Evolutionary conservation across 92 coral and sea anemone genomes (phyloP).

Genomic region (Pocillopora grandis): DNA sequence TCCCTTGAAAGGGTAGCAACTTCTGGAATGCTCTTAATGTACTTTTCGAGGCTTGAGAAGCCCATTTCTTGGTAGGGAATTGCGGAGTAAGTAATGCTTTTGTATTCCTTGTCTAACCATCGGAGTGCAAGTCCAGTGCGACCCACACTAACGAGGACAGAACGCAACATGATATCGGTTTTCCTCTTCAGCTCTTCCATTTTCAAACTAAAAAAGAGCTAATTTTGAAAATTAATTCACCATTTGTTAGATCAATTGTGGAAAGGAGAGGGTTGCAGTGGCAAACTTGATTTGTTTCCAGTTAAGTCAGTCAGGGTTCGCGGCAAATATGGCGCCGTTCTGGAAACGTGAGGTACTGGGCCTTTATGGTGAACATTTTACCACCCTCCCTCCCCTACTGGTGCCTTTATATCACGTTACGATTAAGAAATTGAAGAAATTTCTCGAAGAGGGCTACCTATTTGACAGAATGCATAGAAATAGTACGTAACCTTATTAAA

Average conservation of each 20-base stretch:
- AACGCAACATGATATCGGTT: conserved; percentile 86
- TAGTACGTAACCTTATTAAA: not conserved
- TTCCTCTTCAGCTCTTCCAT: conserved; percentile 50
- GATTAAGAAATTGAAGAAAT: not conserved
- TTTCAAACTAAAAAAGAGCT: not conserved
- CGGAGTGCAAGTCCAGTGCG: conserved; percentile 85
- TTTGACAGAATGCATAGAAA: not conserved
- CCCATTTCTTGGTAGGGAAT: conserved; percentile 80
- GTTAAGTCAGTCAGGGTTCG: not conserved
- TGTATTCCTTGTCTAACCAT: conserved; percentile 75
- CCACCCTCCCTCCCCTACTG: not conserved
- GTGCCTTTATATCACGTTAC: not conserved
- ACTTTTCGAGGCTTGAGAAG: conserved; percentile 67
- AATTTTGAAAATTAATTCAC: conserved; percentile 3
- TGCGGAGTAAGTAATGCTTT: conserved; percentile 60
- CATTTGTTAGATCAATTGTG: not conserved
- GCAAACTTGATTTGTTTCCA: not conserved
- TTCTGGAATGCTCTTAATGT: conserved; percentile 75
- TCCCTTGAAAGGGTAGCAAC: conserved; percentile 77
- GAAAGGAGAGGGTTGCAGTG: conserved; percentile 12
- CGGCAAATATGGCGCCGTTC: conserved; percentile 27
- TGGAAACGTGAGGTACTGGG: conserved; percentile 27
- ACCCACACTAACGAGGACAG: conserved; percentile 89
- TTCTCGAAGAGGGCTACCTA: not conserved
- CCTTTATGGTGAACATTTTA: not conserved